These are phyloP conservation scores for Apostichopus japonicus DNA, from an alignment of 35 echinoderm and acorn worm species.

Conservation along the genomic window DNA sequence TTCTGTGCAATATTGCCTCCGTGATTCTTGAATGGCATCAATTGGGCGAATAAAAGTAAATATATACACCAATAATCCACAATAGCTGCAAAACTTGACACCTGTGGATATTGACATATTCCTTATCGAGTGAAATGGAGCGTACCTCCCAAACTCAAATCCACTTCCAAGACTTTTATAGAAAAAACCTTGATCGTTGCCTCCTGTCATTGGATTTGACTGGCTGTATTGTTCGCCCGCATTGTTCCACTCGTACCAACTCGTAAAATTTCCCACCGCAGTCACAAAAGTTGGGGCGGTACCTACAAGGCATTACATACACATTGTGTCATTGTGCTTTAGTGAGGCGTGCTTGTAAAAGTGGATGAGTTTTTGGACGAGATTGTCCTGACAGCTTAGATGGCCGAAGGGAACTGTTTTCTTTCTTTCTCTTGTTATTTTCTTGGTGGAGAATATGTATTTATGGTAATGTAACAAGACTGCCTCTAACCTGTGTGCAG, in stretches of 20 bases:
- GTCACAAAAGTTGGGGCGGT: background rate
- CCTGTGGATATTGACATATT: background rate
- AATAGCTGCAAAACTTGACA: background rate
- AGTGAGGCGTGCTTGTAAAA: background rate
- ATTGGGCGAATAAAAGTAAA: background rate
- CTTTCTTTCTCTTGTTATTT: too few relatives aligned
- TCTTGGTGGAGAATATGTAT: too few relatives aligned
- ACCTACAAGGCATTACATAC: background rate
- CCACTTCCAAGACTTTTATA: background rate
- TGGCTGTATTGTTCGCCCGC: background rate
- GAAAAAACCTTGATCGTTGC: background rate
- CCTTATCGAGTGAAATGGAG: background rate
- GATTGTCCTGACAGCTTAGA: background rate
- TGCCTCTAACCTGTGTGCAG: too few relatives aligned
- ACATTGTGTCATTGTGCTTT: background rate
- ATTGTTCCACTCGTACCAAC: background rate
- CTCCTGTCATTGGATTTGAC: background rate
- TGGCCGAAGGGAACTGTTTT: too few relatives aligned
- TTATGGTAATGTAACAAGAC: too few relatives aligned
- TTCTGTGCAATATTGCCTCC: too few relatives aligned
- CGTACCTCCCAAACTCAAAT: background rate
- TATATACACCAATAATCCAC: background rate
- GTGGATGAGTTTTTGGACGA: background rate
- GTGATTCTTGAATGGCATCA: too few relatives aligned
- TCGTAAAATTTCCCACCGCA: background rate